Evolutionary conservation across 92 coral and sea anemone species (phyloP), one percentile per base, ranked within the genome.

Genomic region (Porites divaricata): DNA sequence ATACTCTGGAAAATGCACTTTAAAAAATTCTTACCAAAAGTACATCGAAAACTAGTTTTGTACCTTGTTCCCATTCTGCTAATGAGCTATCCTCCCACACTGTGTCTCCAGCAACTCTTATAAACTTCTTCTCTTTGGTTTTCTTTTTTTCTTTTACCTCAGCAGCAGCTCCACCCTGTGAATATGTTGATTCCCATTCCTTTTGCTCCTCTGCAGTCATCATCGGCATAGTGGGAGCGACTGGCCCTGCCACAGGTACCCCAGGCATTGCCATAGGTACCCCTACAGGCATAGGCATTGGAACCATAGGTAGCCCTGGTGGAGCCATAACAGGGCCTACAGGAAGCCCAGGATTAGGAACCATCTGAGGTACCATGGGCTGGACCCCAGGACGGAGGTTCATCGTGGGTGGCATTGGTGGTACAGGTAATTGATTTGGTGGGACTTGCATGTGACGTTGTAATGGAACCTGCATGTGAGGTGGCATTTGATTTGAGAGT

Each of bases 151-250:
- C 93, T 81, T 93, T 97, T 62, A 91, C 93, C 35, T 95, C 99
- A 12, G 86, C 75, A 9, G 86, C 75, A 9, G 75, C 85, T 25
- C 85, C 98, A 45, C 81, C 90, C 72, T 95, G 96, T 59, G 90
- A 86, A 75, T 97, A 97, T n/a, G 98, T 81, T 0, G 99, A 97
- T 71, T 93, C 99, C 99, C 99, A 97, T 77, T 97, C 99, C 73
- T 87, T 93, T 15, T 95, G 95, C 68, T 97, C 98, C 65, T 93
- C 99, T 63, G 98, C 96, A 13, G 99, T 97, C 77, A 97, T 97
- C 57, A 85, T 83, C 35, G 93, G 94, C 70, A 85, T 71, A 6
- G 85, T 81, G 48, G 85, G 82, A 17, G 80, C 61, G 56, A 93
- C 81, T 6, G 85, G 63, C 9, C 86, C 63, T 45, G 85, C 89